A percentile compares a stretch with the other conserved stretches of the same genome.
phyloP scores from a whole-genome alignment of 2,888 invertebrate species.

The Beris morrisii region DNA sequence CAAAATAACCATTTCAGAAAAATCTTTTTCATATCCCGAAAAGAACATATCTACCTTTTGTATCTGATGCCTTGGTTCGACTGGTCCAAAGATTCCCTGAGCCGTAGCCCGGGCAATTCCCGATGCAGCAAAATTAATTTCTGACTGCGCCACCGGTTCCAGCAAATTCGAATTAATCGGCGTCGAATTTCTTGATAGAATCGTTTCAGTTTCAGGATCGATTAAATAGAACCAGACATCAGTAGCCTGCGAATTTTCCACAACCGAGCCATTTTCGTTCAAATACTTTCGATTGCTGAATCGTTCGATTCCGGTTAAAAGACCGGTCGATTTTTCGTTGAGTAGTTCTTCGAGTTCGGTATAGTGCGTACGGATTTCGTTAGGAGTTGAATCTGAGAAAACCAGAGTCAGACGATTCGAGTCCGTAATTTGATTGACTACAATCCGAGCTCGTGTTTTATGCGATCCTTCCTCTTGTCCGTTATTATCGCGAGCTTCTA shows the following conservation, averaged over 20 bases:
- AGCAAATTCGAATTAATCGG: slow-evolving; percentile 69
- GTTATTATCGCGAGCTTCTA: slow-evolving; percentile 63
- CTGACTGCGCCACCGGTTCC: slow-evolving; percentile 65
- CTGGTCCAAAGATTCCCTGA: slow-evolving; percentile 64
- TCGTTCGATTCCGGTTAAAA: slow-evolving; percentile 80
- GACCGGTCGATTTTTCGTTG: slow-evolving; percentile 63
- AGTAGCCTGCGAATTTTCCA: slow-evolving; percentile 70
- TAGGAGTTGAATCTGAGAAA: slow-evolving; percentile 73
- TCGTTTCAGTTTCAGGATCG: slow-evolving; percentile 75
- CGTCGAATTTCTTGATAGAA: slow-evolving; percentile 72
- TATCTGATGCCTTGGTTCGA: slow-evolving; percentile 53
- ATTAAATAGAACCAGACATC: slow-evolving; percentile 87
- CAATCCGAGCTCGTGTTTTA: slow-evolving; percentile 51
- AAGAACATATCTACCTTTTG: slow-evolving; percentile 47
- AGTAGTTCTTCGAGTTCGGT: slow-evolving; percentile 57
- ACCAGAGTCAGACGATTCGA: slow-evolving; percentile 77
- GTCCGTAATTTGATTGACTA: slow-evolving; percentile 72
- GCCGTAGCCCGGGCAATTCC: slow-evolving; percentile 69
- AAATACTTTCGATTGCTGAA: slow-evolving; percentile 76
- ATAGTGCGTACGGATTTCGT: slow-evolving; percentile 63
- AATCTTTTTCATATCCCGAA: neutral
- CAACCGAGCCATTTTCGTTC: slow-evolving; percentile 73
- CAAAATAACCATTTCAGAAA: slow-evolving; percentile 10
- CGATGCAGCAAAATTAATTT: slow-evolving; percentile 70
- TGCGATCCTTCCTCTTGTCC: slow-evolving; percentile 58